These are phyloP conservation scores for Aquatica leii DNA, from an alignment of 2,888 invertebrate species.

Conservation along the genomic window DNA sequence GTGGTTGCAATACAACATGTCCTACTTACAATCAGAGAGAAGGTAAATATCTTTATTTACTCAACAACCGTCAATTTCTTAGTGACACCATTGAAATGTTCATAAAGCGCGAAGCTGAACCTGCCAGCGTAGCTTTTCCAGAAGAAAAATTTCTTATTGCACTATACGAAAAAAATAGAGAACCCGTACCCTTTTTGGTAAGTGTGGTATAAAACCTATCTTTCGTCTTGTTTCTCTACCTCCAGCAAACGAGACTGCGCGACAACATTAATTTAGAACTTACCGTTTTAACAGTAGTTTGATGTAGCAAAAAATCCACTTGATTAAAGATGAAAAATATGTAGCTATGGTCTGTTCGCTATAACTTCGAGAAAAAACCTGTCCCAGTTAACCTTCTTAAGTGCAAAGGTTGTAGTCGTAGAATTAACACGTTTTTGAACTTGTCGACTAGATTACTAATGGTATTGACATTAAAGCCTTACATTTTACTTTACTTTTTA, in stretches of 20 bases:
- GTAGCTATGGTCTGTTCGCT: neutral
- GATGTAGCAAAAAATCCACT: neutral
- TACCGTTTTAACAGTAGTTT: neutral
- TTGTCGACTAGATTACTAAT: no score
- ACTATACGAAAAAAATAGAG: neutral
- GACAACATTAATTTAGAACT: no score
- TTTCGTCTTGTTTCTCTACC: no score
- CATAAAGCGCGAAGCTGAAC: neutral
- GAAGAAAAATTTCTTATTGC: neutral
- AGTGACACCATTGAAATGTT: neutral
- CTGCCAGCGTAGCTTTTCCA: neutral
- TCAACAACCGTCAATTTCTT: neutral
- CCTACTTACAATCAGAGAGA: neutral
- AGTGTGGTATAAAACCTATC: no score
- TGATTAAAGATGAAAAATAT: neutral
- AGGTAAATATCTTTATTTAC: neutral
- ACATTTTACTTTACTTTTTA: no score
- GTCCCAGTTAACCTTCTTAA: neutral
- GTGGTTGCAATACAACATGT: no score
- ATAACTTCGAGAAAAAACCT: no score
- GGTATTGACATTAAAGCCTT: no score
- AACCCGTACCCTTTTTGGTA: neutral
- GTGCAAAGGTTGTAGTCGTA: no score
- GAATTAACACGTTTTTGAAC: no score
- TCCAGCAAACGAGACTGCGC: no score